phyloP scores from a whole-genome alignment of 2,888 invertebrate genomes.

The Melanchra persicariae region DNA sequence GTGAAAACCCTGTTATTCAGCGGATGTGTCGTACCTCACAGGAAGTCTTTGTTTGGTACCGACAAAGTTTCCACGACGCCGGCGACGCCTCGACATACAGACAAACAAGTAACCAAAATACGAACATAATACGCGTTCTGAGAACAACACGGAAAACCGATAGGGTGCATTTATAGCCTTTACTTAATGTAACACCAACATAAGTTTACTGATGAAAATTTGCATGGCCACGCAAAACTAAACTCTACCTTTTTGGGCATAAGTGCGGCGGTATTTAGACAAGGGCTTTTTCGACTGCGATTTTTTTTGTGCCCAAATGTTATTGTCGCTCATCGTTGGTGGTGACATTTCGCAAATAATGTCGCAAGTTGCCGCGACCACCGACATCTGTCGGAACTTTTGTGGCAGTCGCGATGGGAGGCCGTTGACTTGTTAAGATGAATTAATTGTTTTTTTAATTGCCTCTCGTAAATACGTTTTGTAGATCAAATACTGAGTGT shows the following conservation, averaged over 20 bases:
- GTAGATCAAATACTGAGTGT: slow-evolving; percentile 51
- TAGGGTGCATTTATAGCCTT: slow-evolving; percentile 82
- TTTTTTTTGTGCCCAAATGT: slow-evolving; percentile 65
- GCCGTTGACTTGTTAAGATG: slow-evolving; percentile 67
- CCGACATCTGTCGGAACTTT: slow-evolving; percentile 76
- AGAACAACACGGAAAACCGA: slow-evolving; percentile 85
- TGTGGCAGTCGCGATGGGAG: slow-evolving; percentile 68
- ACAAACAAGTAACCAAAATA: slow-evolving; percentile 80
- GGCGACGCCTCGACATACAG: slow-evolving; percentile 71
- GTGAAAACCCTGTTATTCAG: slow-evolving; percentile 62
- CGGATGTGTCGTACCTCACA: slow-evolving; percentile 72
- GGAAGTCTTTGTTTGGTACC: slow-evolving; percentile 85
- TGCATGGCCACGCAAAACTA: slow-evolving; percentile 44
- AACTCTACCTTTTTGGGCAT: slow-evolving; percentile 41
- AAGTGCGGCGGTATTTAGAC: slow-evolving; percentile 5
- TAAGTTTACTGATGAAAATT: slow-evolving; percentile 41
- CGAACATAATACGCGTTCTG: slow-evolving; percentile 80
- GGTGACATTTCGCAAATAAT: slow-evolving; percentile 84
- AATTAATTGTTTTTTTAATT: slow-evolving; percentile 66
- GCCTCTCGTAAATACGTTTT: slow-evolving; percentile 41
- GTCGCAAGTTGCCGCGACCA: slow-evolving; percentile 72
- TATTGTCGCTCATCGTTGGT: slow-evolving; percentile 78
- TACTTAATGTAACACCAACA: slow-evolving; percentile 67
- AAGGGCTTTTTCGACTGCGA: slow-evolving; percentile 8
- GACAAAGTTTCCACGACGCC: slow-evolving; percentile 77